Conservation (phyloP, 2,113 vertebrate species). For the Steatornis caripensis region DNA sequence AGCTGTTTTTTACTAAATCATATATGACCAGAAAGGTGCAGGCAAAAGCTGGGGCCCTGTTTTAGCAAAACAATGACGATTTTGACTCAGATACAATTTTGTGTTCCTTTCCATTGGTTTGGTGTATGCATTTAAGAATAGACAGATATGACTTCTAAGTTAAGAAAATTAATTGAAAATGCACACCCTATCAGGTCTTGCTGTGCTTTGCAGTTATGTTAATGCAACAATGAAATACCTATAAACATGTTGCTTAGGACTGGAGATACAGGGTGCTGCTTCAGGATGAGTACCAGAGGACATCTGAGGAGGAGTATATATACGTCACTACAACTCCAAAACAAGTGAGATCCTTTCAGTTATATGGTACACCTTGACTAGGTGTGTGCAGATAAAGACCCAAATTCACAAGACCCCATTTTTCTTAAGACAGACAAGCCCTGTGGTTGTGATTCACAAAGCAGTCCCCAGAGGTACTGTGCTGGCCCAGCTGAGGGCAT, state of each 20-base stretch:
- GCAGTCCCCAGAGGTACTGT: neutral
- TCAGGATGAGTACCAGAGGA: neutral
- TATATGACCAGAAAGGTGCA: neutral
- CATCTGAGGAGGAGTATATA: neutral
- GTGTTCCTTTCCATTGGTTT: neutral
- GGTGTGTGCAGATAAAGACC: neutral
- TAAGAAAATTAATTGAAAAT: neutral
- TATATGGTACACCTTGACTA: neutral
- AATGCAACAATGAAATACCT: neutral
- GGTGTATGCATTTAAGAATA: neutral
- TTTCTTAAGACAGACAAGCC: neutral
- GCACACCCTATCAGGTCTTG: neutral
- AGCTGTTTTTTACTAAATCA: neutral
- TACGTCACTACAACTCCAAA: neutral
- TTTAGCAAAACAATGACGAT: neutral
- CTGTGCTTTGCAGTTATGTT: neutral
- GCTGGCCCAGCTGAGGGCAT: neutral
- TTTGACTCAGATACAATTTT: neutral
- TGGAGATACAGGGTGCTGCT: neutral
- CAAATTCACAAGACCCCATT: neutral
- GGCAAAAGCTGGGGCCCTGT: neutral
- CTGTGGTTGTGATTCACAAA: neutral
- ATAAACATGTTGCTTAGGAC: neutral
- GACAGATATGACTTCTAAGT: neutral
- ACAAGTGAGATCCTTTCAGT: neutral